Base-by-base conservation (phyloP, 2,113 vertebrate genomes). In the Geococcyx californianus region DNA sequence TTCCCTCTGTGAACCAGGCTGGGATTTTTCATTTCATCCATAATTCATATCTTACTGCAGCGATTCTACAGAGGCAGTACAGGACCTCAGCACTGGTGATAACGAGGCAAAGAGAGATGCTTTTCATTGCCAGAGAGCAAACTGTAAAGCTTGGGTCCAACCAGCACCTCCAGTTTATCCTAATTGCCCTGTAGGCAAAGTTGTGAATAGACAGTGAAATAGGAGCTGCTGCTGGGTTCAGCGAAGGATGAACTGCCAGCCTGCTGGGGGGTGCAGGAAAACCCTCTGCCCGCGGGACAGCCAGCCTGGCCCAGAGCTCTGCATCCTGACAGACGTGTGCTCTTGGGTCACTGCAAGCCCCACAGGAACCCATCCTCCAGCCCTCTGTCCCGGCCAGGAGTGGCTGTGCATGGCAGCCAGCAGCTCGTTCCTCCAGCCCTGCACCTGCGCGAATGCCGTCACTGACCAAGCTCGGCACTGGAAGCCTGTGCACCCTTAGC, bases 31-130 rank as follows among this genome's bases (percentile, higher is more conserved):
- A 64, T 82, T 93, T 70, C 91, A 96, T 97, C 84, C 95, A 97
- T 97, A 95, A 96, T 97, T 97, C 95, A 97, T 95, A 54, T 25
- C 45, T 83, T 64, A 85, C 94, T 78, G 95, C 93, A 93, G 95
- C 1, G 11, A 33, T 78, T 85, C 85, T 68, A 34, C 10, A 0
- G 89, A 77, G 91, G 91, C 95, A 44, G 76, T 24, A 3, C 76
- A 62, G 95, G 91, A 87, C 89, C 84, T 82, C 85, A 13, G 82
- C 59, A 34, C 23, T 1, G 10, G 60, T 24, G 23, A 10, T 10
- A 76, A n/a, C 33, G 16, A 80, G 58, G 69, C 3, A 47, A 66
- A 87, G 58, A 24, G 38, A 58, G 76, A 3, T 12, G 77, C 34
- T 89, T 70, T 58, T 36, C 7, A 11, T 23, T 11, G 1, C 79